phyloP scores from a whole-genome alignment of 1,140 invertebrate genomes.

The Lepidurus arcticus region DNA sequence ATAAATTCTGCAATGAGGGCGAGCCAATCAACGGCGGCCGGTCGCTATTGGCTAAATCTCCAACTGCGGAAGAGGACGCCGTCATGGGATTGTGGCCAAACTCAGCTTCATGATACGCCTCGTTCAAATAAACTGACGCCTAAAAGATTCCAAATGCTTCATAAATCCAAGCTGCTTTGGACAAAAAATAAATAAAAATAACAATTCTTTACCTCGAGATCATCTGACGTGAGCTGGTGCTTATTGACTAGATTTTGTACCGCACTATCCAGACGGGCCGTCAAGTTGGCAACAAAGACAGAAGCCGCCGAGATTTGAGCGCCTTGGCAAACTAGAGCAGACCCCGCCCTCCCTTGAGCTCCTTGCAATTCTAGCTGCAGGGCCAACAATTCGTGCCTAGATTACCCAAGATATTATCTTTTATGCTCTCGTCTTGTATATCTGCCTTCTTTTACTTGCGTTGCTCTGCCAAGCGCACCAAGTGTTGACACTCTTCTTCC shows the following conservation, averaged over 20 bases:
- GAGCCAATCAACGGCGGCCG: conserved; percentile 9
- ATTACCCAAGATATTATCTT: conserved; percentile 32
- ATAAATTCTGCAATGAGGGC: conserved; percentile 24
- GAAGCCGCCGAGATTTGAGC: conserved; percentile 63
- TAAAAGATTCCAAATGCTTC: not conserved
- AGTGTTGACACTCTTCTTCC: conserved; percentile 67
- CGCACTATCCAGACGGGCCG: conserved; percentile 60
- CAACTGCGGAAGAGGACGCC: not conserved
- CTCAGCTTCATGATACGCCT: not conserved
- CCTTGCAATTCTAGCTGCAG: conserved; percentile 57
- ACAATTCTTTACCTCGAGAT: conserved; percentile 61
- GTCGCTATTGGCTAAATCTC: not conserved
- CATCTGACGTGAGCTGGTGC: conserved; percentile 66
- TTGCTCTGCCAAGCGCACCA: conserved; percentile 71
- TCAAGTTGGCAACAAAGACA: conserved; percentile 62
- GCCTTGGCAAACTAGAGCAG: conserved; percentile 61
- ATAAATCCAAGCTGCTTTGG: no score
- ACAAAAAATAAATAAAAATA: conserved; percentile 43
- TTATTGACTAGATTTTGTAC: conserved; percentile 63
- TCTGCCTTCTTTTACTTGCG: conserved; percentile 50
- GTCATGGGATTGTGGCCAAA: not conserved
- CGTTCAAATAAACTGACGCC: conserved; percentile 9
- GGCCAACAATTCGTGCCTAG: conserved; percentile 60
- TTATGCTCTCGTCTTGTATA: not conserved
- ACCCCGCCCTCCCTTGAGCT: conserved; percentile 56